These are phyloP conservation scores for Platycnemis pennipes DNA, from an alignment of 2,888 invertebrate genomes.

Conservation along the genomic window DNA sequence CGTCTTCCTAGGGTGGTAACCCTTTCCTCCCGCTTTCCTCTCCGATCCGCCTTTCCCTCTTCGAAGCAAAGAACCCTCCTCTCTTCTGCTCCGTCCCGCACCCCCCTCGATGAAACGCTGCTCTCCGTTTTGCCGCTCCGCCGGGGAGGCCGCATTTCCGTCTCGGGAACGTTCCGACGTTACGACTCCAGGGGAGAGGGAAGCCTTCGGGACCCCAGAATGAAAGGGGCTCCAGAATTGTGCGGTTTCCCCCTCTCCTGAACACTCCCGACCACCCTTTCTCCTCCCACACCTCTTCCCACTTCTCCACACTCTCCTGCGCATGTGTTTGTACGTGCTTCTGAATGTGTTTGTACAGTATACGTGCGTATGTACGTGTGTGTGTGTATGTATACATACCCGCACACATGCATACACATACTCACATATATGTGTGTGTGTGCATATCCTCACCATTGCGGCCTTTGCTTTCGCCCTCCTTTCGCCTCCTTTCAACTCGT, in stretches of 20 bases:
- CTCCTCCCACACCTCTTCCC: not conserved
- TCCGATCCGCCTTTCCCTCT: no score
- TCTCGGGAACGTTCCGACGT: slow-evolving; percentile 58
- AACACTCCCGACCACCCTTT: not conserved
- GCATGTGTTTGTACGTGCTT: not conserved
- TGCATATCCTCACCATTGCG: slow-evolving; percentile 8
- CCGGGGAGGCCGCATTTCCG: slow-evolving; percentile 46
- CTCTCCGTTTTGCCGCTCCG: slow-evolving; percentile 36
- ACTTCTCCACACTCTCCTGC: not conserved
- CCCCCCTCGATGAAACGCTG: slow-evolving; percentile 40
- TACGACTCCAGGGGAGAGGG: slow-evolving; percentile 30
- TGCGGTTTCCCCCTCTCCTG: slow-evolving; percentile 32
- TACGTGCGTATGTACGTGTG: not conserved
- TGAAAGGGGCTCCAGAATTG: slow-evolving; percentile 50
- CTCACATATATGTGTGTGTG: not conserved
- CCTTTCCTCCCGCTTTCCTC: not conserved
- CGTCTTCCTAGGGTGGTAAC: no score
- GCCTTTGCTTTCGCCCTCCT: slow-evolving; percentile 45
- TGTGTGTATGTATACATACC: not conserved
- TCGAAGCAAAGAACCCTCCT: no score
- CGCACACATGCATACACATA: no score
- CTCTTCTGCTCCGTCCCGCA: not conserved
- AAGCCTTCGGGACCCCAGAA: slow-evolving; percentile 2
- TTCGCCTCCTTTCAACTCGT: not conserved
- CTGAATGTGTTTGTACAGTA: not conserved